Percentiles rank a stretch among this genome's conserved stretches.
Evolutionary conservation across 1,140 invertebrate genomes (phyloP).

Genomic region (Scaptomyza montana): DNA sequence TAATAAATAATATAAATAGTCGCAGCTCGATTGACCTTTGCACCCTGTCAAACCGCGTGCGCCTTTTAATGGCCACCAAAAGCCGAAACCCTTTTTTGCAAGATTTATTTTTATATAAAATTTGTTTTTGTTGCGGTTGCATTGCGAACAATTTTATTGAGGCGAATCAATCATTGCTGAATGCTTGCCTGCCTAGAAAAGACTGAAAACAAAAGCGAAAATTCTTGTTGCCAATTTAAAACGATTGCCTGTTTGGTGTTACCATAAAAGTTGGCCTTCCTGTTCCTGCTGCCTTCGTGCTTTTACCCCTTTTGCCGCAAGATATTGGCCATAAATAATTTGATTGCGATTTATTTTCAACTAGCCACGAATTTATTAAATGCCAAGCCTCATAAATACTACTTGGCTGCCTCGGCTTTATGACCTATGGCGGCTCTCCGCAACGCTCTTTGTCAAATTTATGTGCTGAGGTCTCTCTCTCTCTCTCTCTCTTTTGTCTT

Average conservation of each 20-base stretch:
- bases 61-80: constrained; percentile 31
- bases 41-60: constrained; percentile 45
- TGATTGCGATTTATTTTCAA: constrained; percentile 65
- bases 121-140: constrained; percentile 45
- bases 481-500: constrained; percentile 15
- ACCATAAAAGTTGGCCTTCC: constrained; percentile 16
- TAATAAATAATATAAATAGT: background rate
- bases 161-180: constrained; percentile 62
- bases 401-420: constrained; percentile 58
- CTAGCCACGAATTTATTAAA: constrained; percentile 81
- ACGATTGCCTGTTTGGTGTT: constrained; percentile 24
- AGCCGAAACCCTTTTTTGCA: constrained; percentile 21
- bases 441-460: constrained; percentile 36
- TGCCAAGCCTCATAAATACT: constrained; percentile 66
- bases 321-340: constrained; percentile 45
- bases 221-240: constrained; percentile 38
- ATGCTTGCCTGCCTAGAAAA: constrained; percentile 24
- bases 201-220: constrained; percentile 41
- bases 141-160: constrained; percentile 42
- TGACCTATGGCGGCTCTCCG: constrained; percentile 62
- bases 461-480: constrained; percentile 34
- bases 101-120: background rate
- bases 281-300: background rate
- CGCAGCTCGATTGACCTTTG: constrained; percentile 32
- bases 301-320: background rate